These are phyloP conservation scores for Gulo gulo DNA, from an alignment of 2,113 vertebrate genomes.

Conservation along the genomic window DNA sequence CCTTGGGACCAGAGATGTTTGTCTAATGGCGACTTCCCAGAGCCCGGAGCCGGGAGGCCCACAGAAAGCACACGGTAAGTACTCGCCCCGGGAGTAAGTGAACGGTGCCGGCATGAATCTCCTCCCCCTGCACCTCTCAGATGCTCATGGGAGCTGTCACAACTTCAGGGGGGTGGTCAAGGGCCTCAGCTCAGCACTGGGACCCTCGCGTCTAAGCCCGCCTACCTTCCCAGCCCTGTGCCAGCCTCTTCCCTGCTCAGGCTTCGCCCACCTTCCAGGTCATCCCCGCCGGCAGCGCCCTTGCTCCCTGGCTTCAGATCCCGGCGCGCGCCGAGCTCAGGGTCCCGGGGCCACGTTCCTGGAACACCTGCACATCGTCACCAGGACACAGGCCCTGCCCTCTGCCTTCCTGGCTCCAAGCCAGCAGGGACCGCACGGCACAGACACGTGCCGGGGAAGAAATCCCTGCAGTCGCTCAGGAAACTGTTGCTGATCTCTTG, in stretches of 20 bases:
- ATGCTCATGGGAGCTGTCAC: accelerated
- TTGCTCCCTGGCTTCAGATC: not conserved
- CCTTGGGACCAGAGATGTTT: not conserved
- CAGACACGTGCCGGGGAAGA: accelerated
- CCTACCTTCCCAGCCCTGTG: not conserved
- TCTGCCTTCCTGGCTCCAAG: not conserved
- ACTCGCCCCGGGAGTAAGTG: not conserved
- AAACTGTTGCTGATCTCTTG: not conserved
- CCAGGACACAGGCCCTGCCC: not conserved
- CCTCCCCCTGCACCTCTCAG: accelerated
- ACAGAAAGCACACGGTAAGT: accelerated
- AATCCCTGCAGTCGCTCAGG: not conserved
- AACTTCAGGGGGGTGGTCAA: too few species aligned
- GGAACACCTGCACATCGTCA: not conserved
- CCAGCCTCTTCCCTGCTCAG: not conserved
- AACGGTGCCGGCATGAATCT: accelerated
- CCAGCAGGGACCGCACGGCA: not conserved
- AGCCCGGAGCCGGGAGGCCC: not conserved
- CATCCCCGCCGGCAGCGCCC: not conserved
- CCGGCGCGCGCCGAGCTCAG: not conserved
- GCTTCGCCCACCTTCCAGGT: not conserved
- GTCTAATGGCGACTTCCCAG: not conserved
- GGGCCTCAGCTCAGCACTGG: not conserved
- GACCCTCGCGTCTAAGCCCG: not conserved
- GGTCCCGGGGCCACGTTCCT: not conserved